A percentile compares a stretch with the other conserved stretches of the same genome.
Conservation (phyloP, 2,888 invertebrate species). For the Leptura quadrifasciata region DNA sequence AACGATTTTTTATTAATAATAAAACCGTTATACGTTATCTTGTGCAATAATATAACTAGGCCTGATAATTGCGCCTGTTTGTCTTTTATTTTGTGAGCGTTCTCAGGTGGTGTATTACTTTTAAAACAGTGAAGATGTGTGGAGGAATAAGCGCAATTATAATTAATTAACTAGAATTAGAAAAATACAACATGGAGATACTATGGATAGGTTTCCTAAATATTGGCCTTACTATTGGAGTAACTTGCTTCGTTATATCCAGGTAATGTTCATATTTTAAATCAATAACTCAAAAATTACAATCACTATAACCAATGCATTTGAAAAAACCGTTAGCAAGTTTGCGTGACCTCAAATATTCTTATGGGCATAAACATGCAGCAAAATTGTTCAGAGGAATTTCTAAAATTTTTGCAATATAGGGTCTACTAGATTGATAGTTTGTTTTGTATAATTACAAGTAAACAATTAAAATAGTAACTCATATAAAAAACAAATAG, state of each 20-base stretch:
- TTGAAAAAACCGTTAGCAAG: too few relatives aligned
- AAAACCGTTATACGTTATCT: neutral
- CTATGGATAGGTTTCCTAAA: constrained; percentile 81
- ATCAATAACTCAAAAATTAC: too few relatives aligned
- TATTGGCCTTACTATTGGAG: constrained; percentile 79
- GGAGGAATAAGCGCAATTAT: neutral
- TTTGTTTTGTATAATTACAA: too few relatives aligned
- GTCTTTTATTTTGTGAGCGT: neutral
- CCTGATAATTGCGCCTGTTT: neutral
- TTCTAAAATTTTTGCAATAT: too few relatives aligned
- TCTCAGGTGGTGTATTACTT: neutral
- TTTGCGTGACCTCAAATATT: too few relatives aligned
- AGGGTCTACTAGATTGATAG: too few relatives aligned
- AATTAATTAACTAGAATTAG: neutral
- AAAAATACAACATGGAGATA: constrained; percentile 75
- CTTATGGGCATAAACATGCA: too few relatives aligned
- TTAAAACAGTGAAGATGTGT: neutral
- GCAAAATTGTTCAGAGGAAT: too few relatives aligned
- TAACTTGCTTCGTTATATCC: constrained; percentile 78
- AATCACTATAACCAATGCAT: too few relatives aligned
- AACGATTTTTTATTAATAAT: neutral
- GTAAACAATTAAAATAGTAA: too few relatives aligned
- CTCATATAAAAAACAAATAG: too few relatives aligned
- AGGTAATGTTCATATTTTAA: constrained; percentile 72
- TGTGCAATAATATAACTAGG: neutral